phyloP scores from a whole-genome alignment of 2,113 vertebrate genomes.

The Cochlearius cochlearius region DNA sequence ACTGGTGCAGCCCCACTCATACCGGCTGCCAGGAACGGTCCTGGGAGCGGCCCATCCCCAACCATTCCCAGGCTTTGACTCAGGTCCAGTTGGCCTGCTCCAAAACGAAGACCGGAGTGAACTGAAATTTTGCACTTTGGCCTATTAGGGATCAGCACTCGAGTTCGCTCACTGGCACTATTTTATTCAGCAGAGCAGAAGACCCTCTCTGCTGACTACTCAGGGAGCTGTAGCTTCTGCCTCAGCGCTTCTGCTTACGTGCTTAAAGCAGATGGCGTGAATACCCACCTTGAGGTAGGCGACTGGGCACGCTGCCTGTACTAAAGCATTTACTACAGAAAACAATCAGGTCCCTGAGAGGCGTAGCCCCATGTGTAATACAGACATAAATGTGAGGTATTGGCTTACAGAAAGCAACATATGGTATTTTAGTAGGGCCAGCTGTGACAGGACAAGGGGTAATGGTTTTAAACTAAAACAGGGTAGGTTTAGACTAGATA shows the following conservation, averaged over 20 bases:
- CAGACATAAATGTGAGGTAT: neutral
- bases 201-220: neutral
- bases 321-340: neutral
- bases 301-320: neutral
- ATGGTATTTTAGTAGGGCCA: neutral
- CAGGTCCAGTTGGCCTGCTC: neutral
- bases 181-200: neutral
- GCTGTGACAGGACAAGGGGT: no score
- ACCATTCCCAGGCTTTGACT: neutral
- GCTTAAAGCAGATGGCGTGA: neutral
- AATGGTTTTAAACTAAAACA: no score
- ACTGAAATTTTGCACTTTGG: neutral
- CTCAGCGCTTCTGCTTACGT: neutral
- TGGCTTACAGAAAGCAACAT: neutral
- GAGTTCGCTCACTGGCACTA: accelerated
- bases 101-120: neutral
- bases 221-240: neutral
- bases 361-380: accelerated
- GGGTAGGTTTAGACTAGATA: no score
- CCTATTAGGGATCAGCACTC: neutral
- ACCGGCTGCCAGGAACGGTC: neutral
- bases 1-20: neutral
- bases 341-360: neutral
- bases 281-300: neutral
- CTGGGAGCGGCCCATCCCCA: neutral